Base-by-base conservation (phyloP, 2,888 invertebrate species). In the Euplagia quadripunctaria region DNA sequence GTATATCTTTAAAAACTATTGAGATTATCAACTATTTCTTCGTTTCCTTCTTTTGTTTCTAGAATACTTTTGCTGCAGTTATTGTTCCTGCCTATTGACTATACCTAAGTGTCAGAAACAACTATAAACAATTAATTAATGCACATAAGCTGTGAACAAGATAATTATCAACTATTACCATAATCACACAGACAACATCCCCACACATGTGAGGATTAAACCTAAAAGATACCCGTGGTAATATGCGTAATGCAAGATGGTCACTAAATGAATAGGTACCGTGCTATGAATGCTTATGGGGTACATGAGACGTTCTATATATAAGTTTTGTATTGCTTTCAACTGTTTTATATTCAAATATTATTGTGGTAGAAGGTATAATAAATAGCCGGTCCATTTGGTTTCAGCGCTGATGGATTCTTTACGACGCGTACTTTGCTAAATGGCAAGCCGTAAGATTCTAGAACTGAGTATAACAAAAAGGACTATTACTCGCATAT, bases 361-460 rank as follows among this genome's bases (percentile, higher is more conserved):
- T 67, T 41, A 52, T 55, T 65, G 41, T 58, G n/a, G 46, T 69
- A 76, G 66, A 68, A 43, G 64, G 70, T 51, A 73, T 31, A 61
- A 31, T 61, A 61, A 61, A 72, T 72, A 73, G 67, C 42, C 51
- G 71, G 52, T 64, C 46, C 66, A 55, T 58, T 72, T 42, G 42
- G 69, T 66, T 67, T 20, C 51, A 61, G 12, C 17, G 58, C 76
- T 71, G 46, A 68, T 55, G 55, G n/a, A 71, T 73, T 79, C 72
- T 73, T 74, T 74, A 72, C 43, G 65, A 72, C 16, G 58, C 46
- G n/a, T 64, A 68, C 72, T 82, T 72, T 63, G 17, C 12, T 49
- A 41, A 80, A 74, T 73, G 31, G 69, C 43, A 17, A 46, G 41
- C 72, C 71, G 65, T 58, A 76, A 76, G 20, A 71, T 63, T 67